Evolutionary conservation across 2,888 invertebrate genomes (phyloP).

Genomic region (Steromphala cineraria): DNA sequence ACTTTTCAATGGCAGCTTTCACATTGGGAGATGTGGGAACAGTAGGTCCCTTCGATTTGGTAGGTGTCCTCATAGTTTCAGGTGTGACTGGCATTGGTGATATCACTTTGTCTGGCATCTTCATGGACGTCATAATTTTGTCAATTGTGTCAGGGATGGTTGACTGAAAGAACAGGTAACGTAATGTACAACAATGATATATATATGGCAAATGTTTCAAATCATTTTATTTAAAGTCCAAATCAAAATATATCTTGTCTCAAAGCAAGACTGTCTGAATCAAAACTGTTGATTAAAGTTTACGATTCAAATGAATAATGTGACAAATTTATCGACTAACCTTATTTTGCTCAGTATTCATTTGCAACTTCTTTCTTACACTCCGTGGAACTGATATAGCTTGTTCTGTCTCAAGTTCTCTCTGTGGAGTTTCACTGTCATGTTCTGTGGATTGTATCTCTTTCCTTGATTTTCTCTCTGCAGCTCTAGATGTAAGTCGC

Average conservation of each 20-base stretch:
- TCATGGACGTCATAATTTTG: not conserved
- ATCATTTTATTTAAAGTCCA: too few relatives aligned
- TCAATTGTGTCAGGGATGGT: not conserved
- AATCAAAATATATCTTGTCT: too few relatives aligned
- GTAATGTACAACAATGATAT: too few relatives aligned
- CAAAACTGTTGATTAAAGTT: too few relatives aligned
- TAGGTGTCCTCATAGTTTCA: not conserved
- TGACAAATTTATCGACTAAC: too few relatives aligned
- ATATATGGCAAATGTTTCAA: too few relatives aligned
- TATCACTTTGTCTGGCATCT: slow-evolving; percentile 21
- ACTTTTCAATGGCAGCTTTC: slow-evolving; percentile 44
- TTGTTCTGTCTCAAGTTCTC: not conserved
- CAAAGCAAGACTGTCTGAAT: too few relatives aligned
- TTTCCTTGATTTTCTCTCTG: slow-evolving; percentile 19
- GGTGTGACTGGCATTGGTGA: slow-evolving; percentile 34
- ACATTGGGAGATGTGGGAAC: slow-evolving; percentile 37
- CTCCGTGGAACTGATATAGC: not conserved
- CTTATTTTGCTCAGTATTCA: not conserved
- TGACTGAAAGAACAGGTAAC: too few relatives aligned
- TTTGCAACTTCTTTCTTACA: slow-evolving; percentile 16
- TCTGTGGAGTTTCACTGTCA: not conserved
- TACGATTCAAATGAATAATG: too few relatives aligned
- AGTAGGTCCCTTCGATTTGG: slow-evolving; percentile 11
- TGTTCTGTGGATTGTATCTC: not conserved
- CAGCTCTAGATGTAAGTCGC: not conserved